phyloP scores from a whole-genome alignment of 2,113 vertebrate genomes.

The Osmerus eperlanus region DNA sequence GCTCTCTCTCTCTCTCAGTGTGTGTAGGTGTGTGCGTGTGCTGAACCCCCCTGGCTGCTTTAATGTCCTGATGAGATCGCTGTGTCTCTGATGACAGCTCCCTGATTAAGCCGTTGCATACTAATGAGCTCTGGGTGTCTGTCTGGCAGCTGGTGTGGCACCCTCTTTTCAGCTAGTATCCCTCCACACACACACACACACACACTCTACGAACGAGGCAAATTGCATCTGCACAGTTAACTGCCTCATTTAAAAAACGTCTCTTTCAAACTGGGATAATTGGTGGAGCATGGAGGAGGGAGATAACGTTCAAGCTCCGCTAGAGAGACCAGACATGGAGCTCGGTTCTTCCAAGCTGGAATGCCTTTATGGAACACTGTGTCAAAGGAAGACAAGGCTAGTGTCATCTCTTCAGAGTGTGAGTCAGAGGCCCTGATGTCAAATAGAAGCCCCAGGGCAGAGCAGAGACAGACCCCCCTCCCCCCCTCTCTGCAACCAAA shows the following conservation, averaged over 20 bases:
- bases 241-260: conserved; percentile 38
- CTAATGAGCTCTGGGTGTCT: conserved; percentile 70
- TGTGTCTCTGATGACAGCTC: conserved; percentile 61
- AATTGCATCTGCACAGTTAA: conserved; percentile 27
- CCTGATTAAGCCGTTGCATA: conserved; percentile 77
- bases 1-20: not conserved
- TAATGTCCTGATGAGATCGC: conserved; percentile 47
- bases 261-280: conserved; percentile 28
- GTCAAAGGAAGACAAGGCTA: no score
- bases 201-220: conserved; percentile 24
- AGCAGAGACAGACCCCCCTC: not conserved
- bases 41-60: conserved; percentile 23
- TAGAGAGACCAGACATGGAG: conserved; percentile 25
- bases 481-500: not conserved
- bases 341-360: no score
- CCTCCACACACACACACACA: conserved; percentile 21
- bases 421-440: not conserved
- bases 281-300: conserved; percentile 32
- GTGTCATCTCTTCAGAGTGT: not conserved
- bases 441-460: not conserved
- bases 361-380: no score
- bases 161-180: conserved; percentile 52
- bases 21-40: conserved; percentile 17
- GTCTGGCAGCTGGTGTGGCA: conserved; percentile 71
- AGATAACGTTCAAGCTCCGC: conserved; percentile 23